Percentiles rank a stretch among this genome's conserved stretches.
phyloP scores from a whole-genome alignment of 2,888 invertebrate genomes.

The Diaperis boleti region DNA sequence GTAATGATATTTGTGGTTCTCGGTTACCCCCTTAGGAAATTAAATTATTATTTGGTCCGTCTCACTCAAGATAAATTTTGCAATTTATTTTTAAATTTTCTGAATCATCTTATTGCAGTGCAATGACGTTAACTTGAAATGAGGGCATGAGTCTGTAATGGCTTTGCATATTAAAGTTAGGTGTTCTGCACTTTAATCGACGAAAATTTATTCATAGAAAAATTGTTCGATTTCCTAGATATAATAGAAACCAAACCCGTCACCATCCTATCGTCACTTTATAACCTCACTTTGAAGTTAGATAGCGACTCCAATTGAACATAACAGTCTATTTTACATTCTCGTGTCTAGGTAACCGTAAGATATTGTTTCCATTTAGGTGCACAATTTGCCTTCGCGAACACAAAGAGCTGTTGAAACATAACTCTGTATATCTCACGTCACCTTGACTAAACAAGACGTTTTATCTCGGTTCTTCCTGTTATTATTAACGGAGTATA shows the following conservation, averaged over 20 bases:
- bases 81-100: too few relatives aligned
- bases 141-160: too few relatives aligned
- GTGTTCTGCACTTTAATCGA: too few relatives aligned
- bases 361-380: constrained; percentile 28
- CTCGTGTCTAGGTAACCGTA: constrained; percentile 14
- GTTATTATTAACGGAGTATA: constrained; percentile 2
- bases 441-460: constrained; percentile 13
- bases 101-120: too few relatives aligned
- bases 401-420: constrained; percentile 25
- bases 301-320: constrained; percentile 9
- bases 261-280: neutral
- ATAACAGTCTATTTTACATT: constrained; percentile 15
- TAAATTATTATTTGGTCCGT: too few relatives aligned
- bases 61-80: too few relatives aligned
- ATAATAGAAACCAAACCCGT: neutral
- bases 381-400: constrained; percentile 12
- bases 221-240: neutral
- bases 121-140: too few relatives aligned
- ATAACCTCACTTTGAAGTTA: neutral
- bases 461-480: neutral
- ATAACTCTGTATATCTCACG: constrained; percentile 16
- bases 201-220: too few relatives aligned
- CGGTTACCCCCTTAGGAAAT: too few relatives aligned
- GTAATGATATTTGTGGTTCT: too few relatives aligned
- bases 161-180: too few relatives aligned